A percentile compares a stretch with the other conserved stretches of the same genome.
Conservation (phyloP, 2,797 vertebrate genomes). For the Halcyon leucocephala region DNA sequence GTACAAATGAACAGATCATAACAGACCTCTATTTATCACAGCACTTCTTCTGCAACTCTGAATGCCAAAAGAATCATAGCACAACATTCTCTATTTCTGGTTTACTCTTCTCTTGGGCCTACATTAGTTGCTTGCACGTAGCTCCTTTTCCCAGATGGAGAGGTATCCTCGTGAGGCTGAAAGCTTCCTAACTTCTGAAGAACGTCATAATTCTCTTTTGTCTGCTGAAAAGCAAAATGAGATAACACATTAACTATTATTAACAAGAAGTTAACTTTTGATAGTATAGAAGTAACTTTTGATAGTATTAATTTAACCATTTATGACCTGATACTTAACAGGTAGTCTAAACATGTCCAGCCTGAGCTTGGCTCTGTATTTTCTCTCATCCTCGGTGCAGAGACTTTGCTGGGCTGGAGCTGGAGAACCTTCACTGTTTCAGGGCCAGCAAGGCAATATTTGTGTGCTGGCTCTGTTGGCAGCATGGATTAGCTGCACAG, state of each 20-base stretch:
- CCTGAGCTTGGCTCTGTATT: accelerated
- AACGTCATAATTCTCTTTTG: accelerated
- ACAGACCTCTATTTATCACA: not conserved
- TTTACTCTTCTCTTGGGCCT: not conserved
- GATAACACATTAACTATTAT: not conserved
- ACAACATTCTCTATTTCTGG: not conserved
- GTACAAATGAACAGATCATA: not conserved
- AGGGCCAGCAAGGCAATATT: not conserved
- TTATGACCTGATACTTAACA: not conserved
- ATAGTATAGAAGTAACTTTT: not conserved
- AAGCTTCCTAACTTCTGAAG: not conserved
- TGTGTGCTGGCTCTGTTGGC: not conserved
- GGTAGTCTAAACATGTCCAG: accelerated
- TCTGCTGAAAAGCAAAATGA: not conserved
- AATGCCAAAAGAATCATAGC: not conserved
- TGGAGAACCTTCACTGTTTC: not conserved
- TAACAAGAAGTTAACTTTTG: not conserved
- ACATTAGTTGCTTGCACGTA: not conserved
- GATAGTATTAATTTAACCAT: not conserved
- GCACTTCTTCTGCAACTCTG: not conserved
- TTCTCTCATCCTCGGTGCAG: accelerated
- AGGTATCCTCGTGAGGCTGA: not conserved
- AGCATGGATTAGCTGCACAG: not conserved
- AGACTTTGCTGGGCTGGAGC: not conserved
- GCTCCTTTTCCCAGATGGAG: not conserved